Base-by-base conservation (phyloP, 1,140 invertebrate genomes). In the Diabrotica undecimpunctata region DNA sequence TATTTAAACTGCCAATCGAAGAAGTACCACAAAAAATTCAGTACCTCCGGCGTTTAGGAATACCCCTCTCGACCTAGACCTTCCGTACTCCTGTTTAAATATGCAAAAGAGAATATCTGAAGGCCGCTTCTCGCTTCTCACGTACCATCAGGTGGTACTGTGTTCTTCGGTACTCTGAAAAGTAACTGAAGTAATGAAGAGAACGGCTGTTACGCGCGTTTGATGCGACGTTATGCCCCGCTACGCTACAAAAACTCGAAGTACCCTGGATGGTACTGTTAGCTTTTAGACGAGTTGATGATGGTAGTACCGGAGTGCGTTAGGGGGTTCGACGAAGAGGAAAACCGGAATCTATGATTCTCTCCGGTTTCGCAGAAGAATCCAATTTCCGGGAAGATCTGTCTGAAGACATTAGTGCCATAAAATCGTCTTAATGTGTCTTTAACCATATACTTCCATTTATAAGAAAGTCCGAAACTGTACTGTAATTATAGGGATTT, bases 181-280 rank as follows among this genome's bases (percentile, higher is more conserved):
- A 46, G n/a, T 8, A 46, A 46, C 41, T 46, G 41, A 46, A 46
- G 41, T 46, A 46, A 8, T 46, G 41, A 46, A 46, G 41, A 46
- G 41, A 46, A 46, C 41, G 41, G 41, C 41, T 46, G 41, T 46
- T 46, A 8, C 41, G 41, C 41, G 41, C 41, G 41, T 46, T 46
- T 46, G 41, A 46, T 46, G n/a, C 8, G 6, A 46, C 8, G 41
- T 46, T 46, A 46, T n/a, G 41, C 41, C 41, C 41, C 41, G 41
- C 41, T 46, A 46, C 41, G 41, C 41, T 46, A 46, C 41, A 46
- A 46, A 46, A 46, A 46, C 41, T 46, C n/a, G 8, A n/a, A n/a
- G 41, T 46, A 46, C 41, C 41, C 41, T 46, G 41, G 41, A 46
- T 46, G 41, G 41, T 46, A 46, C 41, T 46, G 41, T 46, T 46